A percentile compares a stretch with the other conserved stretches of the same genome.
These are phyloP conservation scores for Anodontia alba DNA, from an alignment of 2,888 invertebrate genomes.

Conservation along the genomic window DNA sequence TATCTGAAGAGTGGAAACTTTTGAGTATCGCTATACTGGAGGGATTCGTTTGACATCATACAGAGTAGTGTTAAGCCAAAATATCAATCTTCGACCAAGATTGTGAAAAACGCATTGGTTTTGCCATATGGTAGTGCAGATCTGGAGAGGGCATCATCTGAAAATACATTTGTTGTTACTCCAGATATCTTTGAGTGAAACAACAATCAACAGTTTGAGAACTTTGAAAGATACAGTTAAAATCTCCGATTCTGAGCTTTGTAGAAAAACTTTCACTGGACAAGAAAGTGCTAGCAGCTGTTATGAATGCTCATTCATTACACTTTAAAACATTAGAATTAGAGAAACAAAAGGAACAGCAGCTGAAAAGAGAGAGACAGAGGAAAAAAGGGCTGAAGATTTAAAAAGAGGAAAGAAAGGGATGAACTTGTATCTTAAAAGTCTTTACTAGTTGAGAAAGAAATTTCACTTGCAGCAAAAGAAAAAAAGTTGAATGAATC, in stretches of 20 bases:
- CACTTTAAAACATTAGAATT: background rate
- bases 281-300: background rate
- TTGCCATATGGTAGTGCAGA: conserved; percentile 50
- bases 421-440: background rate
- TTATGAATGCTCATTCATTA: background rate
- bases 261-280: background rate
- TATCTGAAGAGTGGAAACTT: no score
- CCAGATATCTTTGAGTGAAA: background rate
- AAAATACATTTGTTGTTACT: conserved; percentile 2
- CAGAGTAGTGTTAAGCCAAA: no score
- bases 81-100: background rate
- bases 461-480: background rate
- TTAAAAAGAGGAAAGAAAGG: background rate
- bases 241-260: background rate
- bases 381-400: background rate
- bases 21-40: background rate
- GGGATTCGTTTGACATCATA: no score
- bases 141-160: conserved; percentile 28
- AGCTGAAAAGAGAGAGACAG: background rate
- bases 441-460: background rate
- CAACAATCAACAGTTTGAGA: background rate
- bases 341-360: background rate
- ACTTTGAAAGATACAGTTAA: background rate
- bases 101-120: conserved; percentile 35
- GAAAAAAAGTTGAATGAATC: background rate